Evolutionary conservation across 2,113 vertebrate genomes (phyloP).

Genomic region (Phasianus colchicus): DNA sequence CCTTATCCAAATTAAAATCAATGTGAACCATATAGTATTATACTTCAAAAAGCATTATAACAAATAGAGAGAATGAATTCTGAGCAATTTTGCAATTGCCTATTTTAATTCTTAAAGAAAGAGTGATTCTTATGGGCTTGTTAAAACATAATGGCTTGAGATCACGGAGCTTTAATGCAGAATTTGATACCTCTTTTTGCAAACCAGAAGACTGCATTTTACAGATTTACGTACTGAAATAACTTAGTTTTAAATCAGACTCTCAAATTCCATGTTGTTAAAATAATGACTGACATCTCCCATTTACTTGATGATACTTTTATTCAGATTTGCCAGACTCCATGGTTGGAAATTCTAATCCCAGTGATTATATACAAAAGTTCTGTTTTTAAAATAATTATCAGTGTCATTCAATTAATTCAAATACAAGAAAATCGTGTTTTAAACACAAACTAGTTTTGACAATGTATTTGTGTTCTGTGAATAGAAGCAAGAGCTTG

Average conservation of each 20-base stretch:
- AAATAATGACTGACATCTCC: slow-evolving; percentile 1
- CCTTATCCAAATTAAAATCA: not conserved
- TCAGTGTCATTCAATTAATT: not conserved
- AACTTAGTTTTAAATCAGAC: slow-evolving; percentile 10
- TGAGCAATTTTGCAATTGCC: not conserved
- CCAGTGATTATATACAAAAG: not conserved
- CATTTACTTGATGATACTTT: not conserved
- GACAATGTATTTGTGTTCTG: not conserved
- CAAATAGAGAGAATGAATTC: not conserved
- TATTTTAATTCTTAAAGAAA: slow-evolving; percentile 25
- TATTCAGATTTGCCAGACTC: not conserved
- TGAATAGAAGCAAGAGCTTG: not conserved
- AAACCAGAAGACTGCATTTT: not conserved
- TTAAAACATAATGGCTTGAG: not conserved
- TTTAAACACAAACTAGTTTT: not conserved
- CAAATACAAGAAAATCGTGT: not conserved
- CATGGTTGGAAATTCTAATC: not conserved
- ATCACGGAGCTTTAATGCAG: not conserved
- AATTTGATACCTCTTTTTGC: not conserved
- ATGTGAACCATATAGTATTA: not conserved
- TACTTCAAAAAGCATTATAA: not conserved
- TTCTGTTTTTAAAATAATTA: not conserved
- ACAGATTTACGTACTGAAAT: slow-evolving; percentile 32
- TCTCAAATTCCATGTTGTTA: not conserved
- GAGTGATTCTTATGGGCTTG: not conserved